Evolutionary conservation across 2,113 vertebrate species (phyloP).

Genomic region (Calidris pugnax): DNA sequence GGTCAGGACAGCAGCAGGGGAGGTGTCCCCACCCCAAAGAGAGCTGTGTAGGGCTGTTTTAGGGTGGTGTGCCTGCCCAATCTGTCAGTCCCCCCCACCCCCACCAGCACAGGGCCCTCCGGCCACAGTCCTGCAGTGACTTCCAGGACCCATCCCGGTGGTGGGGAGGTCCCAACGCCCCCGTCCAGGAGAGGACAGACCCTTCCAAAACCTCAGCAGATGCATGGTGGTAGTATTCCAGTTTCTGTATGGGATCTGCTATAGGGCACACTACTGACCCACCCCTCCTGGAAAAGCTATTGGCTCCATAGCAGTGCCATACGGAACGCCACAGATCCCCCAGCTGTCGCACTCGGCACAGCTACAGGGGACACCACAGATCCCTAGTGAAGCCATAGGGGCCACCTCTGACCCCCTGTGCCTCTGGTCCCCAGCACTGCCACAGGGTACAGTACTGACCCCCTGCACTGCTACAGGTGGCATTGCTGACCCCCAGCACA

Average conservation of each 20-base stretch:
- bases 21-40: accelerated
- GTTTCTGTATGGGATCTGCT: not conserved
- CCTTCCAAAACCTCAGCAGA: not conserved
- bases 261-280: not conserved
- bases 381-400: accelerated
- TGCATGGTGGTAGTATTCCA: not conserved
- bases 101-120: not conserved
- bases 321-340: too few species aligned
- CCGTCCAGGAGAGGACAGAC: not conserved
- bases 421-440: not conserved
- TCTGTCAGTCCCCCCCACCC: not conserved
- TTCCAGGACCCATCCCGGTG: accelerated
- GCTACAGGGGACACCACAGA: accelerated
- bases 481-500: not conserved
- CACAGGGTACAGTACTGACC: not conserved
- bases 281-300: not conserved
- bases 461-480: not conserved
- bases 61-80: not conserved
- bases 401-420: too few species aligned
- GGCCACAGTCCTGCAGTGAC: accelerated
- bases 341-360: accelerated
- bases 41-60: not conserved
- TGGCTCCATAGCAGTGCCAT: not conserved
- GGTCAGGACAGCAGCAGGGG: not conserved
- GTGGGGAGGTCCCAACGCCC: not conserved